A percentile compares a stretch with the other conserved stretches of the same genome.
These are phyloP conservation scores for Neoaliturus tenellus DNA, from an alignment of 2,888 invertebrate species.

Conservation along the genomic window DNA sequence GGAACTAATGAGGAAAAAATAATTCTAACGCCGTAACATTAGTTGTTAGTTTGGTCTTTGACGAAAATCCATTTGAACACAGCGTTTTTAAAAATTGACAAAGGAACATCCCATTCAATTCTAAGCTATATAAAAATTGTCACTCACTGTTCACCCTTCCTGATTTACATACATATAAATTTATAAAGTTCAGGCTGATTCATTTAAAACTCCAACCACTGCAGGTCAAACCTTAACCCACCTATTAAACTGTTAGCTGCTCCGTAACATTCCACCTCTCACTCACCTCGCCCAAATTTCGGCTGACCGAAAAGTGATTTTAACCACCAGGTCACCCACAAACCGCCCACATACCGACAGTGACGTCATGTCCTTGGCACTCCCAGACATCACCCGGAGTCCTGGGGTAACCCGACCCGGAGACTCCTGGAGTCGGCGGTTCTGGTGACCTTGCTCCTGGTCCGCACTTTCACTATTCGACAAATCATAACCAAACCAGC, in stretches of 20 bases:
- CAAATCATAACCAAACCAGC: neutral
- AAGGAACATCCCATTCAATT: too few species aligned
- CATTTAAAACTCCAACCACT: too few species aligned
- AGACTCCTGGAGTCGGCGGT: neutral
- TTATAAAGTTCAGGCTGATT: too few species aligned
- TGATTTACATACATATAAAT: too few species aligned
- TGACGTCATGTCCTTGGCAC: conserved; percentile 7
- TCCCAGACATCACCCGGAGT: neutral
- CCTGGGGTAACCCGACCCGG: conserved; percentile 9
- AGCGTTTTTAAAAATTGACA: too few species aligned
- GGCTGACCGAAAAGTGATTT: neutral
- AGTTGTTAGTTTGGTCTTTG: too few species aligned
- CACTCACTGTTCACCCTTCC: too few species aligned
- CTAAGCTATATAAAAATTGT: too few species aligned
- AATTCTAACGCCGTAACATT: too few species aligned
- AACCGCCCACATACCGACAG: neutral
- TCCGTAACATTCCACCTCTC: neutral
- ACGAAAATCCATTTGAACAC: too few species aligned
- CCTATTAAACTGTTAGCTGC: neutral
- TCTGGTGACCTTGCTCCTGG: neutral
- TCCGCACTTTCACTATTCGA: neutral
- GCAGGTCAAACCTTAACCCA: too few species aligned
- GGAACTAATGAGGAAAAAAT: too few species aligned
- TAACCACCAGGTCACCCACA: neutral
- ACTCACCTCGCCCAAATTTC: neutral